Base-by-base conservation (phyloP, 2,888 invertebrate genomes). In the Podotricha telesiphe region DNA sequence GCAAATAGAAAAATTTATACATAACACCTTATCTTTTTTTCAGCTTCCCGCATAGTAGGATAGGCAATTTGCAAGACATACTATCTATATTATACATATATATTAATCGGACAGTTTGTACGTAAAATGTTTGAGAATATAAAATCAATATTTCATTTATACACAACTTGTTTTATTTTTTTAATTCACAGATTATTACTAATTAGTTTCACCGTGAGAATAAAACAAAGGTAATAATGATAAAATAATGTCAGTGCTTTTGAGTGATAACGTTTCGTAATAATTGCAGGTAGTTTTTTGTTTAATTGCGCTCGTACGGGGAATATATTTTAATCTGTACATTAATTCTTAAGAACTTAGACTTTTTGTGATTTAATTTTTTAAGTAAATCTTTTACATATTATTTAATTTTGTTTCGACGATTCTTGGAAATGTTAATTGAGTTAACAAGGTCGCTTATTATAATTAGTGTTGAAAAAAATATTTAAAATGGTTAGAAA, bases 191-290 rank as follows among this genome's bases (percentile, higher is more conserved):
- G 59, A 67, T 63, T 64, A 67, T 70, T 67, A 70, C 45, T 58
- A 67, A 56, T 70, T 40, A 53, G 59, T 42, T 47, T 59, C 65
- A 53, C 48, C 61, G 68, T 68, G 68, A 61, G 70, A 68, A 70
- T 67, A 48, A 59, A 68, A 68, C 2, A 28, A 28, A 28, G 6
- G 6, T 28, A 28, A 2, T 28, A 68, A 48, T 50, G 34, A 45
- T 45, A 47, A 61, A 61, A 42, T 19, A 48, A 62, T 47, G 34
- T 47, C 47, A 47, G 34, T 19, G 48, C 19, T 34, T 58, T 19
- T 28, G 62, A 62, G 13, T 22, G 17, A 34, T 62, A 48, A 50
- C n/a, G n/a, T n/a, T 62, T 34, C 37, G 62, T n/a, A n/a, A 47
- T 48, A 62, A 62, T 62, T 62, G 48, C 19, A 62, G 10, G 3